Percentiles rank a stretch among this genome's conserved stretches.
Evolutionary conservation across 2,113 vertebrate species (phyloP).

Genomic region (Phylloscopus whistleri): DNA sequence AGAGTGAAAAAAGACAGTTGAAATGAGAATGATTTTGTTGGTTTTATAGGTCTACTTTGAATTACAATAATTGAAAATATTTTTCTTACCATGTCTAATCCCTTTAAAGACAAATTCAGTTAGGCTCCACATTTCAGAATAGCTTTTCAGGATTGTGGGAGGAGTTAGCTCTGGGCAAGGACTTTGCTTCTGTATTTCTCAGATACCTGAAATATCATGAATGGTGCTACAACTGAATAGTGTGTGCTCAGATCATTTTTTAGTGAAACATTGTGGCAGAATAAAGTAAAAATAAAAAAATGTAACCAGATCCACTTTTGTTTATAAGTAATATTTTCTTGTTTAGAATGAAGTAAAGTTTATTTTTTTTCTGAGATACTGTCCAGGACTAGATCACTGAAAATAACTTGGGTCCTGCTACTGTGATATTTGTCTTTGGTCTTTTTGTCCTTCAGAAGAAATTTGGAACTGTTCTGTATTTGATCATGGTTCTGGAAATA

Average conservation of each 20-base stretch:
- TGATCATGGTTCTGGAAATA: not conserved
- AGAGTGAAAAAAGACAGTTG: not conserved
- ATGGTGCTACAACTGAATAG: not conserved
- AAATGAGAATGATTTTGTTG: not conserved
- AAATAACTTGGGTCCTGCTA: not conserved
- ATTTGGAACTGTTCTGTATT: not conserved
- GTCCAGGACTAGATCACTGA: not conserved
- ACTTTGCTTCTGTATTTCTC: not conserved
- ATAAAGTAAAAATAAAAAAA: not conserved
- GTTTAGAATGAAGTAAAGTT: not conserved
- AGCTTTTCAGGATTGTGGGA: not conserved
- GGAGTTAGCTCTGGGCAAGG: not conserved
- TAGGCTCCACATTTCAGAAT: not conserved
- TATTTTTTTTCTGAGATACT: not conserved
- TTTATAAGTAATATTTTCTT: not conserved
- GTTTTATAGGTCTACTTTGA: not conserved
- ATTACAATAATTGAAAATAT: not conserved
- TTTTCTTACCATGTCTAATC: not conserved
- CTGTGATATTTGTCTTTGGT: not conserved
- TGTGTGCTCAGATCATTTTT: not conserved
- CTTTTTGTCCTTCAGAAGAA: not conserved
- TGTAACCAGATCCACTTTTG: not conserved
- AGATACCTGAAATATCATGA: not conserved
- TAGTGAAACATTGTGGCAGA: not conserved
- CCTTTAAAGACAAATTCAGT: not conserved